Evolutionary conservation across 2,797 vertebrate species (phyloP), one percentile per base, ranked within the genome.

Genomic region (Pseudochromis fuscus): DNA sequence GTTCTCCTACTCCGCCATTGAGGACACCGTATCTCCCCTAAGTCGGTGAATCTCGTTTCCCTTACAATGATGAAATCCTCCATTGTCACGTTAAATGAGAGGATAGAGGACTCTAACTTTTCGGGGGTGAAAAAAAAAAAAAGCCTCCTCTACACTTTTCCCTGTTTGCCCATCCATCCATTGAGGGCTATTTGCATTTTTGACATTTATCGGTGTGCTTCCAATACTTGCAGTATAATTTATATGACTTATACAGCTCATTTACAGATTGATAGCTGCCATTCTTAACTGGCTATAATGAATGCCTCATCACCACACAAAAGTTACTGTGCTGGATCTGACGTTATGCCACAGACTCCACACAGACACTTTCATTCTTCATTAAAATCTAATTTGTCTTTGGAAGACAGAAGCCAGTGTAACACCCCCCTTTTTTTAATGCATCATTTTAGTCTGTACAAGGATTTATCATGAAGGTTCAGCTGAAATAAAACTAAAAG

Each of bases 241-340:
- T 85, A 89, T 87, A 75, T 67, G 79, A 87, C 78, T 88, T 89
- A 75, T 74, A 87, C 71, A 85, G 85, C 88, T 92, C 90, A 85
- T 91, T 92, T 87, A 72, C 73, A 77, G 90, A 94, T 89, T 92
- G 93, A 94, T 93, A 92, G 87, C 84, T 92, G 88, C 80, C 91
- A 92, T 92, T 91, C 70, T 69, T 90, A 91, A 93, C 85, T 67
- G 73, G 75, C 73, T 77, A 48, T 87, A 91, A 94, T 91, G 83
- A 92, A 91, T 85, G 68, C 53, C 82, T 91, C 81, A 87, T 92
- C 76, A 77, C 68, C 56, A 78, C 80, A 77, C 67, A 82, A 81
- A 90, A 87, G 84, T 82, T 86, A 67, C 77, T 50, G 40, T 77
- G 64, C 82, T 79, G 52, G 73, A 85, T 87, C 81, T 77, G 71